A percentile compares a stretch with the other conserved stretches of the same genome.
These are phyloP conservation scores for Trissolcus brochymenae DNA, from an alignment of 2,888 invertebrate species.

Conservation along the genomic window DNA sequence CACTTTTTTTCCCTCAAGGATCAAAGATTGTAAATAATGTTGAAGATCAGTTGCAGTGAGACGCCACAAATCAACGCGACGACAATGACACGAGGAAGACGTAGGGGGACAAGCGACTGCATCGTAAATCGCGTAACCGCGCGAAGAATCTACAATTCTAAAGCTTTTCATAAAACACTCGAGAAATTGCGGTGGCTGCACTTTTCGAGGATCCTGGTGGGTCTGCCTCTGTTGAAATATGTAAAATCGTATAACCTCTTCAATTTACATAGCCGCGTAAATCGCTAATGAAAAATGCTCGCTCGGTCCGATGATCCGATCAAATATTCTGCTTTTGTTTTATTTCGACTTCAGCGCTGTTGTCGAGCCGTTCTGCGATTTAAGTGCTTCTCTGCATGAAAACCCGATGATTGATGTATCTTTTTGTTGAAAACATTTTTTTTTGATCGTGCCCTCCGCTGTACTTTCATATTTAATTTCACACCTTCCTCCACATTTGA, in stretches of 20 bases:
- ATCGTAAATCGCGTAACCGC: slow-evolving; percentile 60
- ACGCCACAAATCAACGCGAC: slow-evolving; percentile 55
- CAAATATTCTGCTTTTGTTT: slow-evolving; percentile 10
- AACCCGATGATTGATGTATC: no score
- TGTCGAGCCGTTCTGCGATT: neutral
- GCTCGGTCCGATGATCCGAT: slow-evolving; percentile 30
- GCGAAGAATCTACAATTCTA: slow-evolving; percentile 75
- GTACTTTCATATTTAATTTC: no score
- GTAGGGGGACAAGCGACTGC: slow-evolving; percentile 42
- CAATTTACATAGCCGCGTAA: slow-evolving; percentile 73
- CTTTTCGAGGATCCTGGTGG: slow-evolving; percentile 69
- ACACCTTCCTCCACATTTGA: neutral
- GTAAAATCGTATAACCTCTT: slow-evolving; percentile 76
- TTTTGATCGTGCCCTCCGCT: no score
- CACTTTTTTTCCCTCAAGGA: slow-evolving; percentile 12
- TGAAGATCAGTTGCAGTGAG: slow-evolving; percentile 56
- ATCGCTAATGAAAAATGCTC: slow-evolving; percentile 67
- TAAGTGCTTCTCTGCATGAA: no score
- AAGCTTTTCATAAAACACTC: slow-evolving; percentile 76
- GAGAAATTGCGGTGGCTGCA: slow-evolving; percentile 75
- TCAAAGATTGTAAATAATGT: slow-evolving; percentile 70
- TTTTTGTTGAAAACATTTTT: no score
- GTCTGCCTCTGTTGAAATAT: slow-evolving; percentile 73
- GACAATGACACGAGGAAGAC: slow-evolving; percentile 48
- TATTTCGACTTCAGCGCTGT: neutral